Conservation (phyloP, 37 sponge, comb jelly and placozoan genomes). For the Halichondria panicea region DNA sequence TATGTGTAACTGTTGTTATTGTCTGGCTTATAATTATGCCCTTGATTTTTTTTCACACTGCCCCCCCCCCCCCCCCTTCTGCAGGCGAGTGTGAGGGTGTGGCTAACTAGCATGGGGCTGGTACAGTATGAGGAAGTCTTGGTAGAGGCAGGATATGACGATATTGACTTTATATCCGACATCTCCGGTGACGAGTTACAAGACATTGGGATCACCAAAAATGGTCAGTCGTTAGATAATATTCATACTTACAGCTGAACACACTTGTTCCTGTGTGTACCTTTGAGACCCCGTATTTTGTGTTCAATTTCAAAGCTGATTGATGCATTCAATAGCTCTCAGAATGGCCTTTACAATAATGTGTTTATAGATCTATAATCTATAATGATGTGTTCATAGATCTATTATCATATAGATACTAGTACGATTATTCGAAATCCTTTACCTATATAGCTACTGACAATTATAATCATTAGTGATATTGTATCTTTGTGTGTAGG, state of each 20-base stretch:
- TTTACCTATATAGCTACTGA: background rate
- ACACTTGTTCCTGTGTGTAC: background rate
- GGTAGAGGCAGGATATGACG: conserved; percentile 87
- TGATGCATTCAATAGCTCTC: background rate
- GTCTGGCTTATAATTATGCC: background rate
- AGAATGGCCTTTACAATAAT: background rate
- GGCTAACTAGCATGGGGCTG: conserved; percentile 66
- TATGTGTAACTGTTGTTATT: no score
- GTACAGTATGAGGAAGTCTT: conserved; percentile 53
- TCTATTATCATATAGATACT: background rate
- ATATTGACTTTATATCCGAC: conserved; percentile 89
- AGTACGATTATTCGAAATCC: no score
- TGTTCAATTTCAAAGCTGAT: background rate
- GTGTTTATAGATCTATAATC: background rate
- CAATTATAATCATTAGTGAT: no score
- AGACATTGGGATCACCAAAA: conserved; percentile 83
- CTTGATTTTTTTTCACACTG: background rate
- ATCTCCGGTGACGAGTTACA: conserved; percentile 74
- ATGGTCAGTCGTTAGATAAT: conserved; percentile 29
- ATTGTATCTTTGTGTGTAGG: conserved; percentile 2
- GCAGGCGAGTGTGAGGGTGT: conserved; percentile 59
- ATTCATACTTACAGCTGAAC: background rate
- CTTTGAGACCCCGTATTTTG: no score
- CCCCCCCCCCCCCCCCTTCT: background rate
- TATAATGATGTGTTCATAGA: background rate